Evolutionary conservation across 2,888 invertebrate species (phyloP), one percentile per base, ranked within the genome.

Genomic region (Thera obeliscata): DNA sequence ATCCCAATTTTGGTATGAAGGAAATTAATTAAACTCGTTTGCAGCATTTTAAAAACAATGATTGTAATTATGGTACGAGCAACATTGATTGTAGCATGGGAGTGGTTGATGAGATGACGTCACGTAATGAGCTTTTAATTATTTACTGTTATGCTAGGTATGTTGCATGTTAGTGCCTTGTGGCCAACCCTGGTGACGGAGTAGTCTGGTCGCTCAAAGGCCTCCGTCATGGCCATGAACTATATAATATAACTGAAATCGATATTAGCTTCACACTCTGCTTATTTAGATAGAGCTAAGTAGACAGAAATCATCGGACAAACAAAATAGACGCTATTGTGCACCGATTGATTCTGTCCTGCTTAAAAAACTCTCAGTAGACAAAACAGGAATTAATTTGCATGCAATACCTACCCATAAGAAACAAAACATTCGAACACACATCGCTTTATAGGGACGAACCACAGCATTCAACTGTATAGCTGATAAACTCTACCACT

Each of bases 341-440:
- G 56, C 36, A 63, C 12, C 3, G 56, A 62, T 54, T 59, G 12
- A 64, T 65, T 36, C 55, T 59, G 59, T 62, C 61, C 61, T 61
- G 64, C 41, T 49, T 7, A 64, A 52, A 60, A 68, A 64, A 62
- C 52, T 9, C 35, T 56, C 56, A 56, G 46, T 46, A 56, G 1
- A 41, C 62, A 70, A 66, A 56, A 56, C 67, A 66, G 73, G 74
- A 74, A 74, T 65, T 64, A 11, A 66, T 65, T 61, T 64, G 66
- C 62, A 65, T 49, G 56, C 57, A 61, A 49, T 64, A 56, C 36
- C 11, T 64, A 56, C 36, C 11, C 62, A 56, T 56, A 46, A 57
- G n/a, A 57, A 50, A 38, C 59, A 11, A 48, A 35, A 63, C 56
- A 56, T 66, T 58, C 54, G 56, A 60, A 60, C 63, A 60, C 57